These are phyloP conservation scores for Dexiosoma caninum DNA, from an alignment of 2,888 invertebrate species.

Conservation along the genomic window DNA sequence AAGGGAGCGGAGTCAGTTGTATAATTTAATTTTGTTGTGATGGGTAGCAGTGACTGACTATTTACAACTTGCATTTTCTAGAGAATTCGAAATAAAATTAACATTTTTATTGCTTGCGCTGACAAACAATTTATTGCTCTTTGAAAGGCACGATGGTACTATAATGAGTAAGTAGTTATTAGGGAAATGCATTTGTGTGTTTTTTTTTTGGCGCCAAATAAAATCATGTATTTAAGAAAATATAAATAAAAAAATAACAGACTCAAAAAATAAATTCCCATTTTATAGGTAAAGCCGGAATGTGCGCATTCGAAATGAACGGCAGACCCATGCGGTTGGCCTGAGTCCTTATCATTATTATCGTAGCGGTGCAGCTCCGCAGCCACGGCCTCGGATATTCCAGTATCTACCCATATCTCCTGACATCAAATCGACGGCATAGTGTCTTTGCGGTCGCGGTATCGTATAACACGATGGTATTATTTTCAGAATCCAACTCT, in stretches of 20 bases:
- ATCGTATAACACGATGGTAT: no score
- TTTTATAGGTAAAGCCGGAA: no score
- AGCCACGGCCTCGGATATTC: no score
- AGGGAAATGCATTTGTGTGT: not conserved
- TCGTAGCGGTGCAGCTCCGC: no score
- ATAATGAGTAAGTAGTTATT: slow-evolving; percentile 3
- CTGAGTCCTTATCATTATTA: no score
- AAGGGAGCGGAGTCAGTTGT: slow-evolving; percentile 7
- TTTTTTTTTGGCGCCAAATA: not conserved
- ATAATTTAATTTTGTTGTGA: not conserved
- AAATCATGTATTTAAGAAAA: not conserved
- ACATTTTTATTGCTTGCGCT: slow-evolving; percentile 46
- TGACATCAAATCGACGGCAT: no score
- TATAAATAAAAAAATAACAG: not conserved
- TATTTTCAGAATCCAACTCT: no score
- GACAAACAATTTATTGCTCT: slow-evolving; percentile 42
- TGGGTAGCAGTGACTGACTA: slow-evolving; percentile 7
- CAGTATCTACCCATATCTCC: no score
- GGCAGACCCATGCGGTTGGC: no score
- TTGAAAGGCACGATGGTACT: not conserved
- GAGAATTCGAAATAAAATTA: slow-evolving; percentile 37
- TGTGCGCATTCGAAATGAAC: no score
- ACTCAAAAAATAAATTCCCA: not conserved
- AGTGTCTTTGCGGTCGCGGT: no score
- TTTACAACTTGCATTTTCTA: slow-evolving; percentile 47